Conservation (phyloP, 2,888 invertebrate species). For the Drosophila suboccidentalis region DNA sequence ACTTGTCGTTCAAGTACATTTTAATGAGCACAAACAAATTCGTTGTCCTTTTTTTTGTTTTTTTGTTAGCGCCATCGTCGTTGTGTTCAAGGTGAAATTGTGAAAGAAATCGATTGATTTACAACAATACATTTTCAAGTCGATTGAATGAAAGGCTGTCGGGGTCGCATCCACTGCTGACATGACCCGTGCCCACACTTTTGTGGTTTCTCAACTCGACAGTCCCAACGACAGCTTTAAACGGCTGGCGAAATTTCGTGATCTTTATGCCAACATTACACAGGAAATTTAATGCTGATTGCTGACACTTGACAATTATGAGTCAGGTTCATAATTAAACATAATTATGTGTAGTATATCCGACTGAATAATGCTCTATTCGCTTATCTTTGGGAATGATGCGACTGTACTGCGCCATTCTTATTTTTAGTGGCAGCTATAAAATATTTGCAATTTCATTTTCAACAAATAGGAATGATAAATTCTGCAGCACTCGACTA, state of each 20-base stretch:
- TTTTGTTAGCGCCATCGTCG: constrained; percentile 14
- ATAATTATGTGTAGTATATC: constrained; percentile 4
- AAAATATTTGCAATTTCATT: constrained; percentile 48
- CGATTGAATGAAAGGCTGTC: constrained; percentile 22
- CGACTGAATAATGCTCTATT: constrained; percentile 11
- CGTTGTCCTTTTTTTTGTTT: constrained; percentile 40
- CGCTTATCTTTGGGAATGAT: background rate
- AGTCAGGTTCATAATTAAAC: constrained; percentile 8
- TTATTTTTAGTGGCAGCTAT: constrained; percentile 68
- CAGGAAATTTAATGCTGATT: background rate
- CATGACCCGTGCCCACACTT: constrained; percentile 61
- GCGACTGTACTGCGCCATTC: constrained; percentile 43
- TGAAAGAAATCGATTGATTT: constrained; percentile 67
- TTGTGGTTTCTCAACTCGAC: constrained; percentile 52
- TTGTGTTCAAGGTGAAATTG: constrained; percentile 43
- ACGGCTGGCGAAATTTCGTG: constrained; percentile 18
- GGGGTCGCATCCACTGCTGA: constrained; percentile 34
- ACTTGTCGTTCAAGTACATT: constrained; percentile 46
- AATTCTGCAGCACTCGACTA: background rate
- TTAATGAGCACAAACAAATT: constrained; percentile 52
- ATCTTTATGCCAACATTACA: background rate
- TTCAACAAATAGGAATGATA: background rate
- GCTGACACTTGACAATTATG: background rate
- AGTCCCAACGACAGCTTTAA: constrained; percentile 22
- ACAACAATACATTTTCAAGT: constrained; percentile 12